Percentiles rank a stretch among this genome's conserved stretches.
phyloP scores from a whole-genome alignment of 2,113 vertebrate genomes.

The Solenodon paradoxus region DNA sequence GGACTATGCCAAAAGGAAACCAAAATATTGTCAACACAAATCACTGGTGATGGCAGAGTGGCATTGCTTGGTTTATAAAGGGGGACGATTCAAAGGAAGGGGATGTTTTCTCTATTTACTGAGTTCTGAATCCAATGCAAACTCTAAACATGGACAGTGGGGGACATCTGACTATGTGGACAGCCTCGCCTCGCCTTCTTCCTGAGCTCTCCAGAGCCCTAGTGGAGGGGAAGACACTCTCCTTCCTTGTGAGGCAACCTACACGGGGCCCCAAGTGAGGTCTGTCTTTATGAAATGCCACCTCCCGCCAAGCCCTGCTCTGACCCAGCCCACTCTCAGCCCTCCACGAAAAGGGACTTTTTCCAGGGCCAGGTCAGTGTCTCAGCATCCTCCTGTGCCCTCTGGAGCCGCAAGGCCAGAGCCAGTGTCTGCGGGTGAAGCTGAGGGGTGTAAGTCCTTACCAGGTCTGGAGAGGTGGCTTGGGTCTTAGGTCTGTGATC shows the following conservation, averaged over 20 bases:
- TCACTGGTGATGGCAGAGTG: neutral
- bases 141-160: neutral
- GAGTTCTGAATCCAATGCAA: neutral
- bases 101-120: neutral
- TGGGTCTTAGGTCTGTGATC: constrained; percentile 93
- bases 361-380: neutral
- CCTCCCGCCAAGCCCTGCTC: neutral
- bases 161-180: fast-evolving
- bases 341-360: neutral
- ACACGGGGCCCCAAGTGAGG: neutral
- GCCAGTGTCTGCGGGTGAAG: neutral
- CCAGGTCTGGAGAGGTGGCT: constrained; percentile 82
- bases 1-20: neutral
- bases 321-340: neutral
- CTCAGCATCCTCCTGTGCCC: fast-evolving
- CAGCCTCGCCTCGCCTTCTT: neutral
- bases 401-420: neutral
- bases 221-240: no score
- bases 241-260: neutral
- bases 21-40: neutral
- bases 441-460: constrained; percentile 83
- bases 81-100: neutral
- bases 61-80: neutral
- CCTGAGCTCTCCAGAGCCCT: neutral
- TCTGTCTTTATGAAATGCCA: neutral